Base-by-base conservation (phyloP, 1,140 invertebrate genomes). In the Phocides pigmalion region DNA sequence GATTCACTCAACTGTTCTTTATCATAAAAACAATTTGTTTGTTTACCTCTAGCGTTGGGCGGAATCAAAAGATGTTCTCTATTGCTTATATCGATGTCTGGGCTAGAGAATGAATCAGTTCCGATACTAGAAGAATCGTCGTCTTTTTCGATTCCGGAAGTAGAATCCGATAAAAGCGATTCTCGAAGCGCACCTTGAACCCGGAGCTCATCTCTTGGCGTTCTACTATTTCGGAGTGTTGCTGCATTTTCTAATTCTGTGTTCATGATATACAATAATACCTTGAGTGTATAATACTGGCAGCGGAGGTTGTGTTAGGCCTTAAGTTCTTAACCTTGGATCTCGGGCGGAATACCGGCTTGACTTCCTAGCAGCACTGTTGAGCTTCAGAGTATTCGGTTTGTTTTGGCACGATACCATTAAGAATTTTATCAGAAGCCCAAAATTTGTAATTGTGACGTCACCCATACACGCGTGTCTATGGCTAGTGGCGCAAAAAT, bases 301-400 rank as follows among this genome's bases (percentile, higher is more conserved):
- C 69, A 72, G 71, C 77, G 44, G n/a, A 5, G 5, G 37, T 56
- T 56, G 44, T 32, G 14, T 46, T 49, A n/a, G 11, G 16, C 50
- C 41, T 86, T 85, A 84, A 15, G 63, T 47, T 92, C 91, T 92
- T 92, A 92, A 92, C 63, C 91, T 79, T 22, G 91, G 91, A 66
- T 92, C 91, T 46, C 91, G 75, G 9, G 91, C 91, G 20, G 86
- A 91, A 47, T 92, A 92, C 28, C 90, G 81, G 64, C 84, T 88
- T 22, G 87, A 79, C 20, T 88, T 66, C 53, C 87, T 77, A 25
- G 89, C 88, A 72, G 83, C 86, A 69, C 84, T 86, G 81, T 90
- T 88, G 12, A 86, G 77, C 64, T 90, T 90, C 20, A 87, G 72
- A 44, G 84, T 81, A 59, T 86, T 81, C 19, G 89, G 90, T 69